Base-by-base conservation (phyloP, 2,888 invertebrate genomes). In the Protophormia terraenovae region DNA sequence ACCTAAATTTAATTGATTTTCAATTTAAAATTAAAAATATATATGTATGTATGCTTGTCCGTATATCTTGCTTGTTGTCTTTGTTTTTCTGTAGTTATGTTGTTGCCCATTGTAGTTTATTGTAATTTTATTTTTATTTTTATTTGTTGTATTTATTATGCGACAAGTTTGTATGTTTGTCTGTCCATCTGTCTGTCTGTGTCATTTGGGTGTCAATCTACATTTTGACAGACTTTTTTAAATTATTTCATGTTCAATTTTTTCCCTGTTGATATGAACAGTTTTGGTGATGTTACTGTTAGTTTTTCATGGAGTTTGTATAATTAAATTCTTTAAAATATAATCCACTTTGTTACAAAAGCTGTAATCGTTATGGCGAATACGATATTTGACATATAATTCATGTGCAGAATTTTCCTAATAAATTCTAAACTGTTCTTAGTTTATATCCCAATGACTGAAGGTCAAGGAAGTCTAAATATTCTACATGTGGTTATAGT, bases 1-100 rank as follows among this genome's bases (percentile, higher is more conserved):
- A 75, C 78, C 75, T 79, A 85, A 79, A 75, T 75, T 85, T 85
- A 85, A 85, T 85, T 85, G 85, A 82, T 82, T 85, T 85, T 78
- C 82, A 77, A 77, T 77, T 81, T 77, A 55, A 77, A 77, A 47
- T 58, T 55, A 55, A 72, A 69, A 47, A n/a, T n/a, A n/a, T n/a
- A n/a, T n/a, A n/a, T n/a, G n/a, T n/a, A n/a, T n/a, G n/a, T n/a
- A n/a, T n/a, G n/a, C n/a, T n/a, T n/a, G 62, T 83, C 45, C 66
- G 64, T 72, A 24, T 62, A 16, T 78, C 50, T 66, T 64, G n/a
- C n/a, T 55, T 14, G 55, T 47, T 47, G 58, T 66, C 47, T 64
- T 47, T 64, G n/a, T 35, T 72, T 60, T 14, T 50, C 27, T 77
- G 24, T 66, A 16, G 24, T 45, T 32, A 47, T 60, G 16, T 69